Base-by-base conservation (phyloP, 2,113 vertebrate species). In the Hassar affinis region DNA sequence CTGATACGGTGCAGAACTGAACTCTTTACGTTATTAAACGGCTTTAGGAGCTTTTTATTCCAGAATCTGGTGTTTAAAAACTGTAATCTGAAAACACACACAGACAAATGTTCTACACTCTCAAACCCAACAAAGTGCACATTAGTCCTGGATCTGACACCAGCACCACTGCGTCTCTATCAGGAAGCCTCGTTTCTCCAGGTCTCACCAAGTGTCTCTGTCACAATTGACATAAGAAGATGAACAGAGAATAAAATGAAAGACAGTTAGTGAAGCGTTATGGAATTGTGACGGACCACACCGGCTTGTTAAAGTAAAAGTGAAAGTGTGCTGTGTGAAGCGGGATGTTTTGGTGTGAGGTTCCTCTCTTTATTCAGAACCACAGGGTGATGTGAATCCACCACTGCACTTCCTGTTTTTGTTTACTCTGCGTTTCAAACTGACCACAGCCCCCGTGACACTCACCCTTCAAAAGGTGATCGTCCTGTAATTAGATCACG, bases 391-490 rank as follows among this genome's bases (percentile, higher is more conserved):
- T 76, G 2, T 20, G 30, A 76, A 33, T 20, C 49, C 10, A 54
- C 0, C 18, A 33, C 30, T 30, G 35, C 27, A 76, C 74, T 76
- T 76, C 49, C 74, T 76, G 74, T 75, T 75, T 75, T 47, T 49
- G 71, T 75, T 75, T 51, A 51, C 71, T 72, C 10, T 7, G 35
- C 25, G 69, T 75, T 75, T 30, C 7, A 33, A 4, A 33, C 74
- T 76, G 49, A 76, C 49, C 49, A 54, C 9, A 35, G 54, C 6
- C 49, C 30, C 49, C 11, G 49, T 11, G 74, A 30, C 74, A 76
- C 54, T 76, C 56, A 54, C 18, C n/a, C 20, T 5, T 76, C 49
- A 52, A 52, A 75, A 52, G n/a, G 17, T 54, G 20, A 52, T 33
- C 15, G 35, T 69, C 66, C 25, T 4, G 4, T 5, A 45, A 38